A percentile compares a stretch with the other conserved stretches of the same genome.
Evolutionary conservation across 2,797 vertebrate genomes (phyloP).

Genomic region (Lemur catta): DNA sequence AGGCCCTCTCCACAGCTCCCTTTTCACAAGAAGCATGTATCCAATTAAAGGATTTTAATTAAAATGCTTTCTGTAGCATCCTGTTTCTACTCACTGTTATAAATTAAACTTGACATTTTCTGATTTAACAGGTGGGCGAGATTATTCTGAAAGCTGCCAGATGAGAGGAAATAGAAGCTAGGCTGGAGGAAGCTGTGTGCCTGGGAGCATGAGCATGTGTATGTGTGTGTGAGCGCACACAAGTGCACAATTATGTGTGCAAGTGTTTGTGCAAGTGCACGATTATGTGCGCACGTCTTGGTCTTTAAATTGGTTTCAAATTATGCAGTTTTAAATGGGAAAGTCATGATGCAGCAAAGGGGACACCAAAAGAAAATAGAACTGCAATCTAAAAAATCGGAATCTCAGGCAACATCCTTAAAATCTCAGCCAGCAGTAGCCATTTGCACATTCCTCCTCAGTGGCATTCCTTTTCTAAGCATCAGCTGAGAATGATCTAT

Average conservation of each 20-base stretch:
- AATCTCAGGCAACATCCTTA: not conserved
- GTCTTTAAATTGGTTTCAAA: not conserved
- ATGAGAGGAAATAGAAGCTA: conserved; percentile 83
- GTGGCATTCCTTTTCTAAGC: not conserved
- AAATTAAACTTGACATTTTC: conserved; percentile 94
- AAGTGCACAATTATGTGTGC: not conserved
- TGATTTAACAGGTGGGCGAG: conserved; percentile 94
- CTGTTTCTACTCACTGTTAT: conserved; percentile 87
- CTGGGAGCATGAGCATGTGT: conserved; percentile 71
- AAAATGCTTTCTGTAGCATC: conserved; percentile 90
- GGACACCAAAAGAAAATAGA: not conserved
- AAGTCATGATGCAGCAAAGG: not conserved
- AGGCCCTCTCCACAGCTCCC: conserved; percentile 80
- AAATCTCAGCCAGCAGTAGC: not conserved
- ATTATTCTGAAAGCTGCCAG: conserved; percentile 90
- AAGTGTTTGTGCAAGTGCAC: not conserved
- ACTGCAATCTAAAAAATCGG: not conserved
- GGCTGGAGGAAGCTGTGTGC: conserved; percentile 79
- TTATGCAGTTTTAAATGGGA: not conserved
- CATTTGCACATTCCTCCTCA: not conserved
- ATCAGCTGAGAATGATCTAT: not conserved
- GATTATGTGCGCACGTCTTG: not conserved
- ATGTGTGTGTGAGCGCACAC: not conserved
- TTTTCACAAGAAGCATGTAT: conserved; percentile 86
- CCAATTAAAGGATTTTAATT: conserved; percentile 90